Base-by-base conservation (phyloP, 2,797 vertebrate species). In the Lates japonicus region DNA sequence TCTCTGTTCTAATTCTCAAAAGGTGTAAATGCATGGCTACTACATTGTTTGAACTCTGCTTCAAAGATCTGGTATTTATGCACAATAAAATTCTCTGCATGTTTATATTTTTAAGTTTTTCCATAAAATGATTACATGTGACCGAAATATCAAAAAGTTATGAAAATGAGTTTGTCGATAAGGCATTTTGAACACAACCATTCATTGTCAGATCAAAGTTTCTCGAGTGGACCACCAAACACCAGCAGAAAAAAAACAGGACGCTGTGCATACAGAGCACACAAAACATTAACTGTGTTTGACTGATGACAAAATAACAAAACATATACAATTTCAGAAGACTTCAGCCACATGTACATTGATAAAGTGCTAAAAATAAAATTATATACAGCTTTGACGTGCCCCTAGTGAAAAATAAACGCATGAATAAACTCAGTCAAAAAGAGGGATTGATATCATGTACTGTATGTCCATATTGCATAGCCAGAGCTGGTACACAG, bases 281-380 rank as follows among this genome's bases (percentile, higher is more conserved):
- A 67, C 42, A 48, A 31, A 80, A 83, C 60, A 70, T 63, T 29
- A 57, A 75, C 37, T 74, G 60, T 62, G 72, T 81, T 49, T n/a
- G 42, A 67, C 51, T 13, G 49, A 72, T 67, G 44, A 82, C 7
- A 73, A 81, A 70, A 75, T 20, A 70, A 74, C 13, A 66, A 81
- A 78, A 65, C 61, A 68, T 20, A 42, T 13, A 74, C 2, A 1
- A 59, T 12, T 54, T 67, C 39, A 75, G 81, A 81, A 54, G 41
- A 84, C 48, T 33, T 54, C 77, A 42, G 79, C 61, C 80, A 83
- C 66, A 35, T 69, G 10, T 68, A 82, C 42, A 61, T 41, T 42
- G 55, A 82, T 90, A 91, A 93, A 88, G 92, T 91, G 90, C 87
- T 92, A 81, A 71, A 83, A 90, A 85, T 83, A 55, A 81, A 84